Percentiles rank a stretch among this genome's conserved stretches.
phyloP scores from a whole-genome alignment of 2,113 vertebrate genomes.

The Prunella fulvescens region DNA sequence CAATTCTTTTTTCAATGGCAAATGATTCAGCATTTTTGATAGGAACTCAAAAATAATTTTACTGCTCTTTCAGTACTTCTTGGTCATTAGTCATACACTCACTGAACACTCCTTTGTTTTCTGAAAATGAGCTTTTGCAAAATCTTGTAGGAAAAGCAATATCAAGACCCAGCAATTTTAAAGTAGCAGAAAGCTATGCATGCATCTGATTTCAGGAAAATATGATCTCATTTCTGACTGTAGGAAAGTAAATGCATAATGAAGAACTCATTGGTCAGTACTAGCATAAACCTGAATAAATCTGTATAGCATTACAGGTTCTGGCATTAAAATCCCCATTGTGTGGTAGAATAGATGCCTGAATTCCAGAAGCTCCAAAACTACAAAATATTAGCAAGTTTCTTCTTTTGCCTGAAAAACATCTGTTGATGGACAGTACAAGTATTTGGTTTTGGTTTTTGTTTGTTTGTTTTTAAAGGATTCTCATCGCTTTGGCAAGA shows the following conservation, averaged over 20 bases:
- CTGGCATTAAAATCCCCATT: background rate
- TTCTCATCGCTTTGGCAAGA: conserved; percentile 88
- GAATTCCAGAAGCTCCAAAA: background rate
- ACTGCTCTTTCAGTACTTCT: background rate
- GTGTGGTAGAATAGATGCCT: background rate
- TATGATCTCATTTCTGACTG: background rate
- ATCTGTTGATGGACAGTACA: background rate
- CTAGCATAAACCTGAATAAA: background rate
- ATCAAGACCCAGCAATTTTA: background rate
- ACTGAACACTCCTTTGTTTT: background rate
- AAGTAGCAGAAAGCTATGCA: background rate
- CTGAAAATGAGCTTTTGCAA: background rate
- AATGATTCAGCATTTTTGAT: background rate
- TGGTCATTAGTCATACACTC: background rate
- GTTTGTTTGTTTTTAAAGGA: conserved; percentile 73
- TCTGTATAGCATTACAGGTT: background rate
- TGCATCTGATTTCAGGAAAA: background rate
- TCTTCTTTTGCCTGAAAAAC: background rate
- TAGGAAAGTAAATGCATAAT: background rate
- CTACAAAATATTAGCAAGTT: background rate
- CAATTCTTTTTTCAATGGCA: background rate
- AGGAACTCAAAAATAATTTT: background rate
- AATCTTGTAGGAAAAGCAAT: background rate
- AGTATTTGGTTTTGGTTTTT: background rate
- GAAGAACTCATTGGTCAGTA: background rate